Evolutionary conservation across 2,797 vertebrate species (phyloP).

Genomic region (Atherinosoma microstoma): DNA sequence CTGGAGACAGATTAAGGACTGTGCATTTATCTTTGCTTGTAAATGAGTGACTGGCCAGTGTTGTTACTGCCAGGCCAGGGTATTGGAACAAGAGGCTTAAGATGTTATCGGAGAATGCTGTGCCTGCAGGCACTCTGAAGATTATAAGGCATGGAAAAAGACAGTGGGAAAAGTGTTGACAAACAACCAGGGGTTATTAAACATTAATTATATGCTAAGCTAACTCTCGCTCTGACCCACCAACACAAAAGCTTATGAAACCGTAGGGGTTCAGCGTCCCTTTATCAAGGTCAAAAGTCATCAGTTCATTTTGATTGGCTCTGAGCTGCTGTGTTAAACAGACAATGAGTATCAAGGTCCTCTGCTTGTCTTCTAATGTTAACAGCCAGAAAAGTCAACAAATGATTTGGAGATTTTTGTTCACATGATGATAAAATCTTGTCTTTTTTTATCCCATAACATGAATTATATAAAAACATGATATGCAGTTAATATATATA

Average conservation of each 20-base stretch:
- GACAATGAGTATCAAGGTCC: slow-evolving; percentile 57
- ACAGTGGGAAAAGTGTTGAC: slow-evolving; percentile 83
- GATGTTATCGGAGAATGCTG: slow-evolving; percentile 82
- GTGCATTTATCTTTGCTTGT: slow-evolving; percentile 85
- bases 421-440: slow-evolving; percentile 20
- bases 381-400: slow-evolving; percentile 45
- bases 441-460: neutral
- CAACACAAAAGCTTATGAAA: slow-evolving; percentile 80
- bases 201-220: slow-evolving; percentile 88
- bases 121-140: slow-evolving; percentile 84
- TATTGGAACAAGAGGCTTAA: slow-evolving; percentile 89
- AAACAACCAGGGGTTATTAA: slow-evolving; percentile 88
- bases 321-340: slow-evolving; percentile 50
- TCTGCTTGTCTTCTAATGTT: slow-evolving; percentile 38
- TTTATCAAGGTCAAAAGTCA: slow-evolving; percentile 86
- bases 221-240: slow-evolving; percentile 77
- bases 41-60: slow-evolving; percentile 86
- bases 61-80: slow-evolving; percentile 82
- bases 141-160: slow-evolving; percentile 83
- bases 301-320: slow-evolving; percentile 74
- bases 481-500: no score
- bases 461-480: neutral
- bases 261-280: slow-evolving; percentile 76
- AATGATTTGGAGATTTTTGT: slow-evolving; percentile 16
- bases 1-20: slow-evolving; percentile 83